Evolutionary conservation across 2,888 invertebrate species (phyloP).

Genomic region (Hypolimnas misippus): DNA sequence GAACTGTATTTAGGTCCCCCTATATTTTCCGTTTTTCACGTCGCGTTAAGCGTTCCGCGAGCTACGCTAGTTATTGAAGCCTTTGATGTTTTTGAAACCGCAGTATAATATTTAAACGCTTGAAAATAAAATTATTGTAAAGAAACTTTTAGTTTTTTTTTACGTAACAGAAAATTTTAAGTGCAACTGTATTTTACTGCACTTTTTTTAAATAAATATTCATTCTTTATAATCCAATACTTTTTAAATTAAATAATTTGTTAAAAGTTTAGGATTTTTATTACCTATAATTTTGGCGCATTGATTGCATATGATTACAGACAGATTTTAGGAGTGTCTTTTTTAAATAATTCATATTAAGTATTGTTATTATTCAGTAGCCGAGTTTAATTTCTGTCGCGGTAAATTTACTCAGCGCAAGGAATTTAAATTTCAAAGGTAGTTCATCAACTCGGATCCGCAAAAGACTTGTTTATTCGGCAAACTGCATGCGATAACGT

Average conservation of each 20-base stretch:
- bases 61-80: conserved; percentile 34
- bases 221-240: no score
- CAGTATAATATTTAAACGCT: background rate
- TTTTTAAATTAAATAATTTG: no score
- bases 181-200: no score
- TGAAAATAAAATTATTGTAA: background rate
- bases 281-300: no score
- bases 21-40: conserved; percentile 71
- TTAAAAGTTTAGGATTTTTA: no score
- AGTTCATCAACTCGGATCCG: conserved; percentile 46
- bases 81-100: conserved; percentile 21
- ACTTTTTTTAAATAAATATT: no score
- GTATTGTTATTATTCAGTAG: conserved; percentile 17
- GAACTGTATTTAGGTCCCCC: conserved; percentile 63
- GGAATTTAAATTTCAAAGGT: conserved; percentile 53
- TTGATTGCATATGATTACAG: no score
- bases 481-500: conserved; percentile 56
- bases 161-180: no score
- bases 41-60: conserved; percentile 48
- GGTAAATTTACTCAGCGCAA: conserved; percentile 40
- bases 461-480: conserved; percentile 49
- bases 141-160: background rate
- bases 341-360: background rate
- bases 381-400: conserved; percentile 15
- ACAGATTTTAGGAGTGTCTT: background rate